Conservation (phyloP, 2,113 vertebrate species). For the Engystomops pustulosus region DNA sequence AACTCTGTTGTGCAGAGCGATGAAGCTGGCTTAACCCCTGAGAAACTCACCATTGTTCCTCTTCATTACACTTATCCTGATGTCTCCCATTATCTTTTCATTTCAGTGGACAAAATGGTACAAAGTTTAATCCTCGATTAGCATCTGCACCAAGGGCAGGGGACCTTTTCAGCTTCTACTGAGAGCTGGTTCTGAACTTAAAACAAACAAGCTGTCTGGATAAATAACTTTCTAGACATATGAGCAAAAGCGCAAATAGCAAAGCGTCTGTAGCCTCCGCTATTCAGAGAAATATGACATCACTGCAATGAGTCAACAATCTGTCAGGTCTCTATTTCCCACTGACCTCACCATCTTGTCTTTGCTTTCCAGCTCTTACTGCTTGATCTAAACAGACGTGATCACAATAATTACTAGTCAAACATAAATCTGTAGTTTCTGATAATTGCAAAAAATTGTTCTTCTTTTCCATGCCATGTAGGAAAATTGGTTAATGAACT, state of each 20-base stretch:
- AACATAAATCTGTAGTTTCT: conserved; percentile 54
- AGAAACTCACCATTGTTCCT: conserved; percentile 72
- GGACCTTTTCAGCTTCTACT: conserved; percentile 65
- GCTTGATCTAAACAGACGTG: conserved; percentile 47
- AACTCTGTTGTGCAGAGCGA: conserved; percentile 70
- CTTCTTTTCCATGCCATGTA: conserved; percentile 13
- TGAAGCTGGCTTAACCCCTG: conserved; percentile 74
- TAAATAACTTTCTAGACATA: conserved; percentile 69
- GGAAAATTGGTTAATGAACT: not conserved
- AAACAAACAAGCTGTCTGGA: conserved; percentile 72
- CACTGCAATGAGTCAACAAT: conserved; percentile 60
- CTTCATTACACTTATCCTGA: conserved; percentile 74
- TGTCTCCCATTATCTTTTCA: conserved; percentile 74
- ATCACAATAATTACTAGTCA: conserved; percentile 46
- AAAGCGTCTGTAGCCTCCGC: conserved; percentile 48
- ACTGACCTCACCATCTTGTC: conserved; percentile 51
- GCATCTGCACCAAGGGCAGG: conserved; percentile 63
- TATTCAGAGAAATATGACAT: conserved; percentile 54
- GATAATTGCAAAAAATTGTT: conserved; percentile 31
- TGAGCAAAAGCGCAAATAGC: conserved; percentile 60
- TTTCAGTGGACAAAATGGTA: conserved; percentile 70
- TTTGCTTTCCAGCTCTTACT: conserved; percentile 25
- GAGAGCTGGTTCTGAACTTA: conserved; percentile 69
- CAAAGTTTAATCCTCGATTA: conserved; percentile 70
- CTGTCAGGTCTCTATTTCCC: conserved; percentile 23